Conservation (phyloP, 1,140 invertebrate species). For the Drosophila simulans region DNA sequence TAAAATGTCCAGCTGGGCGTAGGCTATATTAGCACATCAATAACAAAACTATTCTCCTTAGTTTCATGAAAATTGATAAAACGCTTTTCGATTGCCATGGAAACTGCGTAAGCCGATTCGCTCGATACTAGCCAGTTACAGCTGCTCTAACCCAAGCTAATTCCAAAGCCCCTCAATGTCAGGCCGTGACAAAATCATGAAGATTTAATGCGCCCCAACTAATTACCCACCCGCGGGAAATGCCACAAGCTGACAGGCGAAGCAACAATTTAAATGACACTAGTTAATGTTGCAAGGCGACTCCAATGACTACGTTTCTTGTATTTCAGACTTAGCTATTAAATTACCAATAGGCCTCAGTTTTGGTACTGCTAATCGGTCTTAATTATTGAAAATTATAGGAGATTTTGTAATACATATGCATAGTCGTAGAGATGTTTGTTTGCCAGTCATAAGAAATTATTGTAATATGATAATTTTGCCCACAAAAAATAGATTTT, state of each 20-base stretch:
- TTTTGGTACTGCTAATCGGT: neutral
- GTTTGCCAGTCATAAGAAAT: no score
- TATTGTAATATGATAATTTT: neutral
- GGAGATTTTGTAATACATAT: neutral
- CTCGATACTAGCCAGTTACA: constrained; percentile 7
- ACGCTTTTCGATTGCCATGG: constrained; percentile 33
- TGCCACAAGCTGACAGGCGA: constrained; percentile 27
- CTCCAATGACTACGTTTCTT: constrained; percentile 3
- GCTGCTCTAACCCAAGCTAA: constrained; percentile 5
- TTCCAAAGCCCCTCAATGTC: constrained; percentile 40
- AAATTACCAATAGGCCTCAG: neutral
- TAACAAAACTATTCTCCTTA: constrained; percentile 15
- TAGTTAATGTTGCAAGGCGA: constrained; percentile 20
- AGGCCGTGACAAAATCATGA: constrained; percentile 59
- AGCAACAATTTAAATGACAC: constrained; percentile 38
- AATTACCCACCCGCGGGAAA: constrained; percentile 47
- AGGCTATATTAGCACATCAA: neutral
- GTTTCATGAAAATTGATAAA: constrained; percentile 47
- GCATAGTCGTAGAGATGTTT: neutral
- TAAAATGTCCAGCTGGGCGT: constrained; percentile 29
- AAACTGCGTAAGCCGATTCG: constrained; percentile 46
- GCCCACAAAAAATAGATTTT: neutral
- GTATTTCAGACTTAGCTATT: neutral
- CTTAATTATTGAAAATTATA: neutral
- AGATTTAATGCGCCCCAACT: constrained; percentile 57